Evolutionary conservation across 2,113 vertebrate genomes (phyloP).

Genomic region (Phylloscopus trochiloides): DNA sequence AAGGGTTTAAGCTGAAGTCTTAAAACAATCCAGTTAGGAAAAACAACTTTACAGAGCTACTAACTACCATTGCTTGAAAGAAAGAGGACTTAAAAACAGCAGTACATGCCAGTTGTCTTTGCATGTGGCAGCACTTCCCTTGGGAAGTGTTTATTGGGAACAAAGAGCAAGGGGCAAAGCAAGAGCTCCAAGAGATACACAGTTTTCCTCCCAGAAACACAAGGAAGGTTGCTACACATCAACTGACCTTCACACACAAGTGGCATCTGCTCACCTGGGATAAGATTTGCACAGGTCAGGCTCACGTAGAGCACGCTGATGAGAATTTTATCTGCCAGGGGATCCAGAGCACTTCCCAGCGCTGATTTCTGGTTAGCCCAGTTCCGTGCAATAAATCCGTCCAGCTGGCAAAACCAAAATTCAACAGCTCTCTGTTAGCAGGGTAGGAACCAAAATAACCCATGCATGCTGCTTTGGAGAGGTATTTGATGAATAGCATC

Average conservation of each 20-base stretch:
- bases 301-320: constrained; percentile 94
- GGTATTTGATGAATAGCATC: rapidly evolving
- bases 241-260: neutral
- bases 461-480: rapidly evolving
- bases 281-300: constrained; percentile 91
- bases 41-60: neutral
- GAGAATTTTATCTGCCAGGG: constrained; percentile 97
- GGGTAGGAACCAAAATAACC: neutral
- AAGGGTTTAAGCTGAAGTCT: neutral
- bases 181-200: neutral
- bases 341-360: constrained; percentile 95
- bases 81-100: neutral
- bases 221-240: neutral
- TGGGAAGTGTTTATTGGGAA: neutral
- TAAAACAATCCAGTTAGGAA: neutral
- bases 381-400: constrained; percentile 95
- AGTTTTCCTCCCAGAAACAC: neutral
- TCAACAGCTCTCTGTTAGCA: neutral
- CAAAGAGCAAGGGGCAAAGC: neutral
- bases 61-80: neutral
- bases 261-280: constrained; percentile 84
- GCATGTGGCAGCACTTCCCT: neutral
- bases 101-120: rapidly evolving
- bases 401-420: constrained; percentile 81
- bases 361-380: constrained; percentile 97